Evolutionary conservation across 2,113 vertebrate genomes (phyloP).

Genomic region (Marmota monax): DNA sequence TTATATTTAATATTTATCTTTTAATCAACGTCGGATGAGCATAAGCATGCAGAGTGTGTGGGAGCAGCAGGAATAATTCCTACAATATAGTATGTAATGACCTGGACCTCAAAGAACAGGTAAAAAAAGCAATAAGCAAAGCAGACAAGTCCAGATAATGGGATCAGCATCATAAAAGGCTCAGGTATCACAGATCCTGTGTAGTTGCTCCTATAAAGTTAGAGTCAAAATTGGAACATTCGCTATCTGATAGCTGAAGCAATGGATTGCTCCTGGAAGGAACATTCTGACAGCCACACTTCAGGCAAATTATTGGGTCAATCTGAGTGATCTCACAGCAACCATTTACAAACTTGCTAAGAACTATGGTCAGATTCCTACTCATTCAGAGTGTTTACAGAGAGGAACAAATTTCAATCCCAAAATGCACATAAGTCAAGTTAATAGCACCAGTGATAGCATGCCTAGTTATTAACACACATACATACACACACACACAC

Average conservation of each 20-base stretch:
- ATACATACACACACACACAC: not conserved
- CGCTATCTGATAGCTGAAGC: not conserved
- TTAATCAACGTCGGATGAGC: not conserved
- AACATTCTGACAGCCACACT: not conserved
- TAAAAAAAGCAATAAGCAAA: not conserved
- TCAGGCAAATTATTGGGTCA: slow-evolving; percentile 7
- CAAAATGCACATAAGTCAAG: slow-evolving; percentile 49
- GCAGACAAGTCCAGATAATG: not conserved
- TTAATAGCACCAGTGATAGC: slow-evolving; percentile 48
- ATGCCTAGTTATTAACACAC: slow-evolving; percentile 23
- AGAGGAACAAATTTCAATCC: slow-evolving; percentile 40
- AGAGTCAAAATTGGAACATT: slow-evolving; percentile 3
- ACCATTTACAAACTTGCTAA: slow-evolving; percentile 50
- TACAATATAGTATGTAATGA: not conserved
- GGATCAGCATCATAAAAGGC: not conserved
- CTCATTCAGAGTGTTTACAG: not conserved
- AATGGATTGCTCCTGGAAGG: not conserved
- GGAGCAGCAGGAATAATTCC: not conserved
- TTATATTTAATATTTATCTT: not conserved
- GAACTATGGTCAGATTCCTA: slow-evolving; percentile 28
- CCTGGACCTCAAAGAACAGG: not conserved
- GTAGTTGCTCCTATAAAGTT: not conserved
- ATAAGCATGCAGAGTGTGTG: not conserved
- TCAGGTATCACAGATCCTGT: not conserved
- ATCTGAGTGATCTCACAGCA: not conserved